These are phyloP conservation scores for Forbesichthys papilliferus DNA, from an alignment of 2,113 vertebrate species.

Conservation along the genomic window DNA sequence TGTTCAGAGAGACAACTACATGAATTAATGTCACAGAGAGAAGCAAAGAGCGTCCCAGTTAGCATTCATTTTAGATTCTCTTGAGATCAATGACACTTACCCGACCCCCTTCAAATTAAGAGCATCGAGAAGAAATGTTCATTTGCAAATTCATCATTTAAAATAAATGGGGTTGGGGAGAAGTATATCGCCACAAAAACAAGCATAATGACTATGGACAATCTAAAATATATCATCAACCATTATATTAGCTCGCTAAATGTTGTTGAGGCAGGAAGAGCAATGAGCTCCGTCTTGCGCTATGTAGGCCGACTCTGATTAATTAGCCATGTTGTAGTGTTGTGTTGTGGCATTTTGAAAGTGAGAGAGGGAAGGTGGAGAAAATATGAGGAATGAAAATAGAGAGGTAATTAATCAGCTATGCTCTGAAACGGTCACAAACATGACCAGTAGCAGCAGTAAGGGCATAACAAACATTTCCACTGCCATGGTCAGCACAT, in stretches of 20 bases:
- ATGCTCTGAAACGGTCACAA: conserved; percentile 47
- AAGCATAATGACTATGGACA: conserved; percentile 53
- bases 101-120: conserved; percentile 50
- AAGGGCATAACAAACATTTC: conserved; percentile 30
- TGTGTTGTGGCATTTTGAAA: conserved; percentile 67
- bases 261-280: conserved; percentile 41
- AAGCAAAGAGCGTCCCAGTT: conserved; percentile 50
- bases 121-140: conserved; percentile 21
- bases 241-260: conserved; percentile 32
- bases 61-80: conserved; percentile 57
- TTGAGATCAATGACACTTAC: conserved; percentile 54
- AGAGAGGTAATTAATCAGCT: conserved; percentile 76
- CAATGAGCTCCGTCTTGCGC: conserved; percentile 41
- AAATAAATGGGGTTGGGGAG: conserved; percentile 32
- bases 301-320: conserved; percentile 76
- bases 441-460: conserved; percentile 35
- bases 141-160: conserved; percentile 37
- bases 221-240: conserved; percentile 62
- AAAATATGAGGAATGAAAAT: conserved; percentile 60
- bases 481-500: conserved; percentile 5
- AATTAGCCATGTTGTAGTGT: conserved; percentile 73
- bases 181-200: conserved; percentile 37
- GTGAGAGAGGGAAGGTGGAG: conserved; percentile 1
- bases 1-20: conserved; percentile 54
- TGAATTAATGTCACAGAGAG: conserved; percentile 62